Base-by-base conservation (phyloP, 2,888 invertebrate species). In the Sphaeridia pumilis region DNA sequence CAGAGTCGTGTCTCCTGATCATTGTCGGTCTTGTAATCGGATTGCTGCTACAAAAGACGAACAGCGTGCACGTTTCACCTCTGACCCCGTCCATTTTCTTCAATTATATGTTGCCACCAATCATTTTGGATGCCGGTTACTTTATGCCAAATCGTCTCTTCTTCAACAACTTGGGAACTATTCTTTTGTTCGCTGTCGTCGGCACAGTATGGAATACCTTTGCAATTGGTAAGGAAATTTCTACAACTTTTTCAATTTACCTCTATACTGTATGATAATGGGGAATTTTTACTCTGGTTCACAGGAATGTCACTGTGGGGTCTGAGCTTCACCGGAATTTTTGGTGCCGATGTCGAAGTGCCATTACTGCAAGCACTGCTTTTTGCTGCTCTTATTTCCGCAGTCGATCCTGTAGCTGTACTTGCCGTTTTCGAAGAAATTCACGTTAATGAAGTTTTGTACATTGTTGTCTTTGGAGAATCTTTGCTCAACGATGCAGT, bases 391-490 rank as follows among this genome's bases (percentile, higher is more conserved):
- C 77, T 95, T 50, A 90, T 95, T 69, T 93, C 93, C 28, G 95
- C 94, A 31, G 94, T 95, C 58, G 95, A 95, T 74, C 95, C 95
- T 1, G 94, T 95, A 26, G 95, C 95, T 5, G 94, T 95, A 25
- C 74, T 95, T 57, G 94, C 95, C 25, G 93, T 95, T 25, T 95
- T 95, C 70, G 94, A 95, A 72, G 94, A 95, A 74, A 92, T 95
- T 61, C 94, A 95, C 70, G 95, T 97, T 63, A 92, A 95, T 71
- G 94, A 97, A 76, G 87, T 95, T 65, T 78, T 97, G 58, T 94
- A 97, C 72, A 97, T 97, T 69, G 89, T 95, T 55, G 95, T 98
- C 44, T 97, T 98, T 73, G 97, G 97, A 46, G 97, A 98, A 74
- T 94, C 94, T 28, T 77, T 98, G 65, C 78, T 97, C 56, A 98